Base-by-base conservation (phyloP, 2,113 vertebrate genomes). In the Gambusia holbrooki region DNA sequence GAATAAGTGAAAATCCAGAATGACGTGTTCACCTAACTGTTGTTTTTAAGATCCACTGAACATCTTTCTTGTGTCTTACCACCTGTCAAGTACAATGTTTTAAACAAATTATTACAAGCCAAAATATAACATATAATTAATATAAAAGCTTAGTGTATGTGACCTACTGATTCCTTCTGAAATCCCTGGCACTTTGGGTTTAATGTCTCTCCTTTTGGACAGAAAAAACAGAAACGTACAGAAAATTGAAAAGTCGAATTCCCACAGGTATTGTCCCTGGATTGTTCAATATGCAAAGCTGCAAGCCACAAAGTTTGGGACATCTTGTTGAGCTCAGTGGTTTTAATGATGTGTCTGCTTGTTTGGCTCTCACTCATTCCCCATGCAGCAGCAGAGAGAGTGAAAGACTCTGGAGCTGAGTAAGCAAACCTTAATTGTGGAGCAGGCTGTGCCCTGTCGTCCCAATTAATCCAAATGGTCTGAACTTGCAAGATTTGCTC, bases 301-400 rank as follows among this genome's bases (percentile, higher is more conserved):
- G 29, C 32, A 32, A 33, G 37, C 45, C 33, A 5, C n/a, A 10
- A 2, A 69, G 65, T 51, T 71, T 33, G 27, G 51, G 28, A 9
- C 25, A 69, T 35, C 48, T 64, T 73, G 33, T 64, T 67, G 76
- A 35, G 67, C 6, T 1, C 22, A 58, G 30, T 65, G 17, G 66
- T 79, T 75, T 80, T 75, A 79, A 84, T 76, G 71, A 84, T 78
- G 6, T 30, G 65, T 45, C 32, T 30, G 58, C 62, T 83, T 58
- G 62, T 37, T 73, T 79, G 72, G 69, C 65, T 71, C 73, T 65
- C 40, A 10, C 62, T 67, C 37, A 28, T 58, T 71, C 51, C 70
- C 33, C 62, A 19, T 51, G 42, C 27, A 67, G 70, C 79, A 74
- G 74, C 25, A 74, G n/a, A 45, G 51, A n/a, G 51, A 58, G 51